These are phyloP conservation scores for Drosophila tsacasi DNA, from an alignment of 1,140 invertebrate genomes.

Conservation along the genomic window DNA sequence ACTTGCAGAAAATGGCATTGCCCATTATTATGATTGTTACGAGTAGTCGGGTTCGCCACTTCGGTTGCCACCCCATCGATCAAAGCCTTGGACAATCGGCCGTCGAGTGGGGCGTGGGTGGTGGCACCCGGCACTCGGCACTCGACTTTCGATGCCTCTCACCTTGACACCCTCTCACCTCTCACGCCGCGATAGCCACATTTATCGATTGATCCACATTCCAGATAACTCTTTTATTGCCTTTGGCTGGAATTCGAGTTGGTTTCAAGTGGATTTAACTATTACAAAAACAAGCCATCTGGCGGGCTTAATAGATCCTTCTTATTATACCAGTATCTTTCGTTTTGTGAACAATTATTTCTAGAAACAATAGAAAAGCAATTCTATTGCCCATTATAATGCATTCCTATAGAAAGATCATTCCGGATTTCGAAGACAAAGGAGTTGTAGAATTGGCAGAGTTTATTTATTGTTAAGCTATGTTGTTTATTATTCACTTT, in stretches of 20 bases:
- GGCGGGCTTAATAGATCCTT: background rate
- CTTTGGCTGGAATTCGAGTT: background rate
- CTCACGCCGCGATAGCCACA: background rate
- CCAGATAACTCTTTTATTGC: background rate
- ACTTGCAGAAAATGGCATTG: slow-evolving; percentile 67
- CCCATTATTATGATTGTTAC: slow-evolving; percentile 46
- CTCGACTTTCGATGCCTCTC: slow-evolving; percentile 50
- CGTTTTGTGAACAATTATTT: background rate
- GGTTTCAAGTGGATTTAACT: background rate
- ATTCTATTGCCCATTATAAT: background rate
- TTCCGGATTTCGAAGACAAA: background rate
- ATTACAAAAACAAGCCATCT: background rate
- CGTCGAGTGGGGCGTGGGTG: slow-evolving; percentile 63
- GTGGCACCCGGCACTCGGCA: slow-evolving; percentile 34
- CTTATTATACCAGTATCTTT: background rate
- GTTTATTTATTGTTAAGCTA: slow-evolving; percentile 2
- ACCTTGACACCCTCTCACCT: slow-evolving; percentile 29
- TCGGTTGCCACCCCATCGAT: slow-evolving; percentile 57
- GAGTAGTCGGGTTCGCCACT: slow-evolving; percentile 27
- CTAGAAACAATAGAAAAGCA: background rate
- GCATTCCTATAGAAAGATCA: slow-evolving; percentile 5
- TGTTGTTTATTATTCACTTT: slow-evolving; percentile 1
- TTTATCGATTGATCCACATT: background rate
- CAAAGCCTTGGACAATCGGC: slow-evolving; percentile 58
- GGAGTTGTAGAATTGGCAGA: background rate